These are phyloP conservation scores for Amblyopsis rosae DNA, from an alignment of 2,113 vertebrate genomes.

Conservation along the genomic window DNA sequence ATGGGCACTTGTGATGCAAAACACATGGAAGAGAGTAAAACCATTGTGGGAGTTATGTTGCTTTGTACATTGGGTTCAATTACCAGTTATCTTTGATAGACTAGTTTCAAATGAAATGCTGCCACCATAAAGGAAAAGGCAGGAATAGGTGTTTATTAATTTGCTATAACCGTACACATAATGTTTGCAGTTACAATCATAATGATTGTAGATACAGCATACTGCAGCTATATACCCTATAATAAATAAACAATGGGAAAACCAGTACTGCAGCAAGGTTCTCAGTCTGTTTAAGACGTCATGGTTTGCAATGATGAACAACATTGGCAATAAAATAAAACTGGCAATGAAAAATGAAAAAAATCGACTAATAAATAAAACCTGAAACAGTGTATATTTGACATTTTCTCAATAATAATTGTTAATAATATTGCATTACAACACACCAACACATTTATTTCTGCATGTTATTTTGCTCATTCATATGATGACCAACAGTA, in stretches of 20 bases:
- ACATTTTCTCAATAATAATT: conserved; percentile 21
- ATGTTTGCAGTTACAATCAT: no score
- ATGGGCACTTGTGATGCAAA: conserved; percentile 77
- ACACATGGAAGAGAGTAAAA: conserved; percentile 48
- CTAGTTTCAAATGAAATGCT: conserved; percentile 17
- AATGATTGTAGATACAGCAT: conserved; percentile 13
- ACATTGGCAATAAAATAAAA: no score
- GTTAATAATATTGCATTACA: conserved; percentile 31
- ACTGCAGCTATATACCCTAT: conserved; percentile 17
- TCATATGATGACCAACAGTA: conserved; percentile 22
- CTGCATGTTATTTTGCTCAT: conserved; percentile 32
- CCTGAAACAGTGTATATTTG: neutral
- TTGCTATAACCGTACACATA: conserved; percentile 24
- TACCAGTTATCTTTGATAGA: conserved; percentile 40
- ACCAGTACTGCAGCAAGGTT: conserved; percentile 38
- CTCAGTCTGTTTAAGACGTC: conserved; percentile 3
- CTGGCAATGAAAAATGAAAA: neutral
- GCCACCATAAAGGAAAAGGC: conserved; percentile 29
- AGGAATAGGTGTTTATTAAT: conserved; percentile 28
- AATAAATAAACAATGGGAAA: conserved; percentile 38
- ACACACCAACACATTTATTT: conserved; percentile 37
- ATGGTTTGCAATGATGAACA: conserved; percentile 12
- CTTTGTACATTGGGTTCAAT: conserved; percentile 34
- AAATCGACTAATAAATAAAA: neutral
- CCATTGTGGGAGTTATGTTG: conserved; percentile 51